Base-by-base conservation (phyloP, 2,797 vertebrate species). In the Balearica regulorum region DNA sequence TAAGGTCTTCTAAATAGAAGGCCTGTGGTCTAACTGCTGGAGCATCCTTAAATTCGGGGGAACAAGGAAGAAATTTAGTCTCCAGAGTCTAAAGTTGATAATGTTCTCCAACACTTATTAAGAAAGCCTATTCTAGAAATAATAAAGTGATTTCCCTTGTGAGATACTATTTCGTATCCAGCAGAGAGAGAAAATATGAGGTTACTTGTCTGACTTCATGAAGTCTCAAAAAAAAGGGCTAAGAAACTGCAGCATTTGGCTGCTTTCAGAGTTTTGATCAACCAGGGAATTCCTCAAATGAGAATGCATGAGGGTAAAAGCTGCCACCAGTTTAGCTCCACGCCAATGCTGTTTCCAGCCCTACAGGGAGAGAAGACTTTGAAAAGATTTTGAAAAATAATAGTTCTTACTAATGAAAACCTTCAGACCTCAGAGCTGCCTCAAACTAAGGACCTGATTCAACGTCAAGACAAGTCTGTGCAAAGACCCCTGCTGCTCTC, bases 61-160 rank as follows among this genome's bases (percentile, higher is more conserved):
- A 57, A 86, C 20, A 62, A 69, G 46, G 62, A 91, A 72, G 53
- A 71, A 66, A 83, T 71, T 81, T 37, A 72, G 54, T 39, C 87
- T 92, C 89, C 43, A 43, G 89, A 86, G 84, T n/a, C 80, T 79
- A 41, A 91, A 72, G 43, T 4, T 60, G 70, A 79, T 91, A 19
- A 86, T 93, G 78, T 96, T 79, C 90, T 86, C 78, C 76, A 93
- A 69, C 5, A 25, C n/a, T 92, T 92, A 90, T 92, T 95, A 95
- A 58, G 54, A 77, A 95, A 89, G 33, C 43, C 65, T 91, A 58
- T 37, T 91, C 60, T 78, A 92, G 94, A 95, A 90, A 92, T 93
- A 94, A 96, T 87, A 85, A 85, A 93, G 57, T 87, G 46, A 94
- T 96, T 96, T 95, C 94, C 92, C 89, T 51, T 58, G 89, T 89